Evolutionary conservation across 2,113 vertebrate genomes (phyloP), one percentile per base, ranked within the genome.

Genomic region (Polypterus bichir): DNA sequence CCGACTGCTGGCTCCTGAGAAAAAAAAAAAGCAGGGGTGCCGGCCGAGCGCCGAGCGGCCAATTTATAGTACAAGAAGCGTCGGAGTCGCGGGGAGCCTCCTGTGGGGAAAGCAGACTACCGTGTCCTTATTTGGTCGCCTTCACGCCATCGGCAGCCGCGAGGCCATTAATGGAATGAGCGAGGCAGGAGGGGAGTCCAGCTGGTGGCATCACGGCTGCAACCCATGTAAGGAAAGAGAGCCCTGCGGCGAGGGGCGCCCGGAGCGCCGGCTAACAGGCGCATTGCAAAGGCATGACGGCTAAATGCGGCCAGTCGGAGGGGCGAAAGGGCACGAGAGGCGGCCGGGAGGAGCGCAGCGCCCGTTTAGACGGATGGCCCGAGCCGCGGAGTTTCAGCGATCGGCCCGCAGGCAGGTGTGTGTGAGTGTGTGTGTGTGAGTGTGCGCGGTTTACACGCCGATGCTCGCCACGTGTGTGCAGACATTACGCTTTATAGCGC

Each of bases 51-150:
- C 11, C 48, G 54, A 68, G 10, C 57, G 9, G 54, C 65, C 58
- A 0, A 70, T 88, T 88, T 89, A 88, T 88, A 86, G 49, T 54
- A 74, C 3, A 49, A 65, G 5, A 57, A 63, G 61, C 9, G 60
- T 54, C 64, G 59, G 71, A 66, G 62, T 9, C 44, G 59, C 3
- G 10, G 60, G 27, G 10, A 60, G 61, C 3, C 70, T 61, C 59
- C 64, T 9, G 66, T 27, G 68, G 74, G 74, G 69, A 72, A 62
- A 54, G 76, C 47, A 76, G 67, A 76, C 74, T 81, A 79, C 84
- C 82, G 76, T 88, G 65, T 84, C 88, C 87, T 85, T 91, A 91
- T 93, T 91, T 92, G 89, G 90, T 83, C 72, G 70, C 72, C 72
- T 72, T 76, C 70, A 77, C 83, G 67, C 75, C 79, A 71, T 76